Base-by-base conservation (phyloP, 2,888 invertebrate genomes). In the Lagria hirta region DNA sequence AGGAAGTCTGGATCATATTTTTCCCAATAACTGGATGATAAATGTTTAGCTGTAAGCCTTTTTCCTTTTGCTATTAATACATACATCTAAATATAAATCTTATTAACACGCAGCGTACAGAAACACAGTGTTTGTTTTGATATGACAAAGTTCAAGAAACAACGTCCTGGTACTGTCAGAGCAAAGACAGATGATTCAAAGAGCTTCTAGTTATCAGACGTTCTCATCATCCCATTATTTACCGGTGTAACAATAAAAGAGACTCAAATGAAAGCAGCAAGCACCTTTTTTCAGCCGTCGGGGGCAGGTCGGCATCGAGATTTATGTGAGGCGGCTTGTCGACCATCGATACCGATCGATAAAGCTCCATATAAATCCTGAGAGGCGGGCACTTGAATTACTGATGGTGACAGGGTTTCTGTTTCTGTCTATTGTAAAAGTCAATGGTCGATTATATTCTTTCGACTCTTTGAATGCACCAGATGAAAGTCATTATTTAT, bases 171-270 rank as follows among this genome's bases (percentile, higher is more conserved):
- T 48, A 52, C 43, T 43, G 52, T 50, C 43, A 30, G 36, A 24
- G 33, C 16, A 17, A 54, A 55, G 55, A 55, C 53, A 44, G 53
- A 55, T 54, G 51, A 47, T 34, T 26, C 46, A 43, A 41, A 47
- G 46, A 45, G 54, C 56, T 51, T 43, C 57, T 45, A 55, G 57
- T 60, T 62, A 62, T 62, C 62, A 51, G 44, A 43, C 40, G 48
- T 54, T 53, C 56, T 59, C 57, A 62, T 62, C 62, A 53, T 43
- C 32, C 60, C 61, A 61, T 62, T 62, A 61, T 62, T 62, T 60
- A 61, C 55, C 58, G 55, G 58, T 58, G 48, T 53, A 57, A 61
- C 58, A 59, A 57, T 57, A 57, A 56, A 55, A 58, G 54, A 55
- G 47, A 49, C 52, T 50, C 45, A 48, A 52, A 52, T 43, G 51